A percentile compares a stretch with the other conserved stretches of the same genome.
phyloP scores from a whole-genome alignment of 2,113 vertebrate genomes.

The Odobenus rosmarus region DNA sequence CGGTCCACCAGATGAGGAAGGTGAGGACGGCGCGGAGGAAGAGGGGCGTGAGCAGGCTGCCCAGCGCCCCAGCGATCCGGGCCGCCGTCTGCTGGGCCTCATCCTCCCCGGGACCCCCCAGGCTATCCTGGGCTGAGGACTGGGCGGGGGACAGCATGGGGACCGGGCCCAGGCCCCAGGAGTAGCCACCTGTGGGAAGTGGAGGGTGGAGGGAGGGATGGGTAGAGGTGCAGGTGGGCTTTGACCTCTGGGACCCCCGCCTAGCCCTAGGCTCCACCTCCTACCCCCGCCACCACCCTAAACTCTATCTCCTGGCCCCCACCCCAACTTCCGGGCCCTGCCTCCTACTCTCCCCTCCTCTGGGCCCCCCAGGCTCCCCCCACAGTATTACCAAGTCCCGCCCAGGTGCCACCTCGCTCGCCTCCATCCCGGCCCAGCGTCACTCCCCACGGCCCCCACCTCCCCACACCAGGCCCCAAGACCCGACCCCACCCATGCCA shows the following conservation, averaged over 20 bases:
- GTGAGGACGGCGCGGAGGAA: conserved; percentile 93
- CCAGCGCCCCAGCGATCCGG: conserved; percentile 84
- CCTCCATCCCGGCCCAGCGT: accelerated
- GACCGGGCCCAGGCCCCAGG: conserved; percentile 88
- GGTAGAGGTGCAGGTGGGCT: background rate
- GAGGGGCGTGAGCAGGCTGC: conserved; percentile 88
- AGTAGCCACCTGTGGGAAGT: conserved; percentile 89
- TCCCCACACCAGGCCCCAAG: too few relatives aligned
- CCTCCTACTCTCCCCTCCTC: background rate
- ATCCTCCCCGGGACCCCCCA: conserved; percentile 84
- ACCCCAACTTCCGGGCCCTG: background rate
- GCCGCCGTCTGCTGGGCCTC: conserved; percentile 90
- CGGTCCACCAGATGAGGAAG: conserved; percentile 97
- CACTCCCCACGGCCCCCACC: accelerated
- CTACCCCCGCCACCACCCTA: background rate
- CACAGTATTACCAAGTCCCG: background rate
- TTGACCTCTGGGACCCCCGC: accelerated
- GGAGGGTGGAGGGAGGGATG: accelerated
- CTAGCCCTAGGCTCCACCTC: background rate
- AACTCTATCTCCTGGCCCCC: background rate
- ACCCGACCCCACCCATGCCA: background rate
- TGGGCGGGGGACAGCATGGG: conserved; percentile 26
- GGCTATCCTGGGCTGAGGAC: accelerated
- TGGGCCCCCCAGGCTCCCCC: background rate
- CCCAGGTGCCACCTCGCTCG: background rate